Evolutionary conservation across 2,888 invertebrate species (phyloP), one percentile per base, ranked within the genome.

Genomic region (Dendrolimus houi): DNA sequence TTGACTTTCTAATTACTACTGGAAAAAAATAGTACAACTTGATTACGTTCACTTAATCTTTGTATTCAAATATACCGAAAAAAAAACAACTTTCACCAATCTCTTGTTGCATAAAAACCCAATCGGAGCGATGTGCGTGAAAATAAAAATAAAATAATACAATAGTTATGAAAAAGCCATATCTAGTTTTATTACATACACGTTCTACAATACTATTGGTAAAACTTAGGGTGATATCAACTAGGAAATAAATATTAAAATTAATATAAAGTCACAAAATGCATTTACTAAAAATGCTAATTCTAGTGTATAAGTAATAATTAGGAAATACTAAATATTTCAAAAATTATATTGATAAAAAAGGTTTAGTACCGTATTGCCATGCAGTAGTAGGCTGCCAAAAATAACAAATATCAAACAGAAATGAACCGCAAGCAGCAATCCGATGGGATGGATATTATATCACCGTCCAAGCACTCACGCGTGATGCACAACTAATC

Each of bases 101-200:
- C 29, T 29, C 29, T 29, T 29, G 29, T 6, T 29, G 29, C 3
- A 29, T 29, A 29, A 29, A 29, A 3, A 29, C 29, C 29, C 29
- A 29, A 29, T 29, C 6, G 29, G 29, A 29, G 29, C 29, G 29
- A 42, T 54, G 54, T 59, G 57, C 58, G 58, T 29, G 29, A 29
- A 29, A 29, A 29, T 6, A 29, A n/a, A 55, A 52, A 52, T 14
- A 40, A 52, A 52, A 53, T 52, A 53, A 56, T 53, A 56, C 41
- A 52, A 56, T 52, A 41, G n/a, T 41, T n/a, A 13, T 54, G 14
- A 54, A 54, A 40, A 52, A 54, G 47, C 47, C 9, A 52, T 54
- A 52, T 17, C 53, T 54, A 57, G 17, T 41, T 29, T 55, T 55
- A 17, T 52, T 29, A 55, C 47, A 12, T 47, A 42, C 13, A 47